Evolutionary conservation across 92 coral and sea anemone genomes (phyloP), one percentile per base, ranked within the genome.

Genomic region (Parazoanthus swiftii): DNA sequence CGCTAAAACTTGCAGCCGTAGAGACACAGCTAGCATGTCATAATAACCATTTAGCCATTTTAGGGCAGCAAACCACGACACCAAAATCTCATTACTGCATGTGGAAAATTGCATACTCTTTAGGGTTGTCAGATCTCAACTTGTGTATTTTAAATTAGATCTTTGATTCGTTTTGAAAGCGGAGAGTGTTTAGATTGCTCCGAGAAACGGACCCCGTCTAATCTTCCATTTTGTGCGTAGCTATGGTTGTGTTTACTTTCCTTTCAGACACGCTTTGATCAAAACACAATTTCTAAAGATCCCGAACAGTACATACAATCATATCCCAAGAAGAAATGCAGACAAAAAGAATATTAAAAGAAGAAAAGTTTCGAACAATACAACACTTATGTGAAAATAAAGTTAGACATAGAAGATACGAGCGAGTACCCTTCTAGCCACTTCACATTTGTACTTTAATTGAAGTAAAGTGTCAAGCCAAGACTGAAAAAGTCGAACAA

Each of bases 121-220:
- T 46, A 46, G 87, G 48, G 87, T 84, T 43, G 78, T 84, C 79
- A 48, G 67, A 68, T 84, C 87, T 84, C 79, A 71, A 72, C 67
- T 72, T 84, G 87, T 84, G 70, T 84, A n/a, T 84, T 84, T 68
- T 71, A 72, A 84, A 84, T 84, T 84, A 84, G 56, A 84, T 72
- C 87, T 84, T 70, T 46, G 79, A 71, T 70, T 84, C 87, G 75
- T 84, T 70, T 68, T 84, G 87, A 84, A 84, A 84, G 66, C 56
- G 87, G 87, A 84, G 68, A 84, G 29, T 84, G 79, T 84, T 84
- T 71, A 71, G 79, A 71, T 84, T 71, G 87, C 87, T 84, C 78
- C 87, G n/a, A 84, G 79, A 84, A 84, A 84, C 87, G 42, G 66
- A 72, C 6, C 46, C 67, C 59, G 5, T 84, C 87, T 84, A 84